Evolutionary conservation across 2,797 vertebrate genomes (phyloP).

Genomic region (Notolabrus celidotus): DNA sequence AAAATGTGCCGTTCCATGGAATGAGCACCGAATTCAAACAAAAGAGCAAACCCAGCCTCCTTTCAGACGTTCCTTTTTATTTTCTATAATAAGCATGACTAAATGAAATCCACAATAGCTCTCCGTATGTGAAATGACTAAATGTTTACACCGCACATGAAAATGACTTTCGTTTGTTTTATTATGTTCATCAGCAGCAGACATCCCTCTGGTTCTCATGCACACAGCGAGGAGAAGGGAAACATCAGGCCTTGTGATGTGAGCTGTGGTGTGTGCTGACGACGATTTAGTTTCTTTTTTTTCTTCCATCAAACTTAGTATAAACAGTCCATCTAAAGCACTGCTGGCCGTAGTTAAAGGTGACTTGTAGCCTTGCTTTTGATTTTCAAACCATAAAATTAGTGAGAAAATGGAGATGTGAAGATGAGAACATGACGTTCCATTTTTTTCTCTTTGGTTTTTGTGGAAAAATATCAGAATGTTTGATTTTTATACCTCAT

Average conservation of each 20-base stretch:
- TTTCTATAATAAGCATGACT: conserved; percentile 78
- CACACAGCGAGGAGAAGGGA: conserved; percentile 13
- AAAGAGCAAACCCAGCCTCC: conserved; percentile 57
- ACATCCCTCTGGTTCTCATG: conserved; percentile 62
- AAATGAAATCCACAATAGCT: conserved; percentile 78
- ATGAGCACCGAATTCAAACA: conserved; percentile 70
- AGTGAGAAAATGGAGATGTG: no score
- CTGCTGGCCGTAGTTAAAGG: conserved; percentile 6
- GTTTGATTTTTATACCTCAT: no score
- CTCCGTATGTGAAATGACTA: conserved; percentile 79
- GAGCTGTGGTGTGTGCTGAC: conserved; percentile 3
- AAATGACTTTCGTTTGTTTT: conserved; percentile 79
- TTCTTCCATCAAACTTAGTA: conserved; percentile 1
- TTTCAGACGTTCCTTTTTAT: conserved; percentile 76
- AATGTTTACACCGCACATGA: conserved; percentile 81
- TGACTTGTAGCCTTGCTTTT: neutral
- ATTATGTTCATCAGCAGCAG: conserved; percentile 78
- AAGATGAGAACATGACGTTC: no score
- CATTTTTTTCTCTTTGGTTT: no score
- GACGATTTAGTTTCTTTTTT: neutral
- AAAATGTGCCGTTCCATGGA: conserved; percentile 70
- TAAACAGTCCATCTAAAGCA: conserved; percentile 28
- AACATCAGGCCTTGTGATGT: conserved; percentile 20
- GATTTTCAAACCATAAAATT: neutral
- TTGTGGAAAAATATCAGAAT: no score